Evolutionary conservation across 2,113 vertebrate species (phyloP).

Genomic region (Uropsilus gracilis): DNA sequence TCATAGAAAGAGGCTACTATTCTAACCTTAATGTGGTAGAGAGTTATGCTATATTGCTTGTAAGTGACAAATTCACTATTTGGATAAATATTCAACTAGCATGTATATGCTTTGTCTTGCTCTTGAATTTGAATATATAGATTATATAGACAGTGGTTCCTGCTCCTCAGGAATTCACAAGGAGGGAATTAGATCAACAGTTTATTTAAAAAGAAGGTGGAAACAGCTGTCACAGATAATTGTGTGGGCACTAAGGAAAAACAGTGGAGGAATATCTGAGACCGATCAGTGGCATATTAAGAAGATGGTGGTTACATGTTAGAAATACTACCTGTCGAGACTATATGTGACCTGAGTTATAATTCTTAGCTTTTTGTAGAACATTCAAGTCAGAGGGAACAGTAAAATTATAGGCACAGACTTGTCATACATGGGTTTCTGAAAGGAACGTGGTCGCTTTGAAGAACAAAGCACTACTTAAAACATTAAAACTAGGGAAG

Average conservation of each 20-base stretch:
- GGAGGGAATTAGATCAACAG: neutral
- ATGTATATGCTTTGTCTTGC: neutral
- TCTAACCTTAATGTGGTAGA: neutral
- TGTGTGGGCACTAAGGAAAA: neutral
- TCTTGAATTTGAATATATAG: neutral
- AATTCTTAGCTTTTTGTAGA: neutral
- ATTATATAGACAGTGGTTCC: neutral
- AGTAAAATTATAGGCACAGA: neutral
- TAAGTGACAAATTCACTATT: neutral
- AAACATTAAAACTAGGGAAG: neutral
- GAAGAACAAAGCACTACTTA: neutral
- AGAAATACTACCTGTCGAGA: neutral
- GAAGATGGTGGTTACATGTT: neutral
- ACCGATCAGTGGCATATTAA: neutral
- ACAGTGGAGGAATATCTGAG: neutral
- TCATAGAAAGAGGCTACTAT: neutral
- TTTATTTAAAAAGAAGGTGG: neutral
- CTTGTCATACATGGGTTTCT: neutral
- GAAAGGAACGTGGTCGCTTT: neutral
- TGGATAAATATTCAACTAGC: neutral
- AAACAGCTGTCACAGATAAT: neutral
- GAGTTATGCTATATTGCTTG: neutral
- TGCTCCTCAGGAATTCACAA: neutral
- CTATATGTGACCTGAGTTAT: neutral
- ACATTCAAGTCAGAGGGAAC: neutral